Base-by-base conservation (phyloP, 2,888 invertebrate species). In the Nomada fucata region DNA sequence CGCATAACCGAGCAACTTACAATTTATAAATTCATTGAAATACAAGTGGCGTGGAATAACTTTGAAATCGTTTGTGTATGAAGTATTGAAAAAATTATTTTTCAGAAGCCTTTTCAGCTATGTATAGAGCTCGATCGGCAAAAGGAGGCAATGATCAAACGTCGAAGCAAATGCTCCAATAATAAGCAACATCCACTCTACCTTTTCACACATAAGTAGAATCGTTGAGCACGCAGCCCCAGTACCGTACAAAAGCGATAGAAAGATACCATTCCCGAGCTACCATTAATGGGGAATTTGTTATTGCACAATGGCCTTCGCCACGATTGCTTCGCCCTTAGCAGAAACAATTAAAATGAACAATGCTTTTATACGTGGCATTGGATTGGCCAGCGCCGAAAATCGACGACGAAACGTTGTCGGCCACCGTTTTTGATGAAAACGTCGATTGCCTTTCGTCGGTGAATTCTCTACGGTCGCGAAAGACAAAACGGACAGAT, bases 361-460 rank as follows among this genome's bases (percentile, higher is more conserved):
- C 42, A 44, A 73, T 73, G 57, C 42, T 72, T 76, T 64, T 63
- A 47, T 67, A 18, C 36, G n/a, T 9, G 29, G 57, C 23, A n/a
- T 42, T 53, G 20, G 59, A 73, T 73, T 65, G 20, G 10, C 13
- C 7, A 11, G 53, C 36, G 29, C 1, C 13, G 57, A 60, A 67
- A 73, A 67, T 67, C 53, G 60, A 23, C 55, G 57, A 4, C 3
- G 55, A 1, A 61, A 13, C 36, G 44, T 63, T 44, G 75, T 75
- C 69, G 53, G 26, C 59, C 67, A 57, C 55, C 44, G 70, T 64
- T 63, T 75, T 70, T 79, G 78, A 82, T 76, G 78, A 60, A 82
- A 75, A 77, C 76, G 79, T 77, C 83, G 77, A 85, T 76, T 86
- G 83, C 82, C 73, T 68, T 57, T 68, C 76, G 59, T 55, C 52